A percentile compares a stretch with the other conserved stretches of the same genome.
phyloP scores from a whole-genome alignment of 2,888 invertebrate species.

The Allolobophora icterica region DNA sequence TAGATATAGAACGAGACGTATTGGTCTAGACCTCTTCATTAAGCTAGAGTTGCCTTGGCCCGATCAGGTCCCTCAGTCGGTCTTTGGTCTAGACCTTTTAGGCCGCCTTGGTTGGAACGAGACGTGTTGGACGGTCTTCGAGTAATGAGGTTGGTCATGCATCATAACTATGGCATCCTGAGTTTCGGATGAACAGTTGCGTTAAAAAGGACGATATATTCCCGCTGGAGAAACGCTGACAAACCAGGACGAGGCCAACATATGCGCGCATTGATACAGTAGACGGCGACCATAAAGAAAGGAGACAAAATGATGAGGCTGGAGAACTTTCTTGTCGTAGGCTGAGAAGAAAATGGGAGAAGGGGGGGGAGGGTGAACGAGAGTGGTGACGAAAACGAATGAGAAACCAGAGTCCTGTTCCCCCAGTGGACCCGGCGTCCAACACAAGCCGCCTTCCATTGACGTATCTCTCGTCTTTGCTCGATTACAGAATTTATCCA shows the following conservation, averaged over 20 bases:
- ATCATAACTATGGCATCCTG: background rate
- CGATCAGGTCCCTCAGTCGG: too few relatives aligned
- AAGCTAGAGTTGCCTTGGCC: too few relatives aligned
- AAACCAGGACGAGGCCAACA: background rate
- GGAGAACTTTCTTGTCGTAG: background rate
- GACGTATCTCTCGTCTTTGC: background rate
- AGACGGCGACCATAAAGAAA: background rate
- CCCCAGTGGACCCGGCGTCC: background rate
- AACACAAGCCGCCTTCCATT: background rate
- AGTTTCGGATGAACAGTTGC: background rate
- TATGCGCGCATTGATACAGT: background rate
- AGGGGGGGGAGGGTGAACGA: background rate
- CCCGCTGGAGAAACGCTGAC: background rate
- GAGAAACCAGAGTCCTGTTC: background rate
- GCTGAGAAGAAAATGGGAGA: background rate
- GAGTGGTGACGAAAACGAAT: background rate
- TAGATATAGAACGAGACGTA: too few relatives aligned
- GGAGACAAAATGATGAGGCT: background rate
- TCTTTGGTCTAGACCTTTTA: too few relatives aligned
- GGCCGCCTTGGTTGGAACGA: too few relatives aligned
- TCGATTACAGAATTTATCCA: slow-evolving; percentile 17
- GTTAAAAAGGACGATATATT: background rate
- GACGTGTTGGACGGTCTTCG: too few relatives aligned
- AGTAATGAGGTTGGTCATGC: background rate
- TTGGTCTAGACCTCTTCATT: too few relatives aligned